These are phyloP conservation scores for Corythornis cristatus DNA, from an alignment of 2,113 vertebrate species.

Conservation along the genomic window DNA sequence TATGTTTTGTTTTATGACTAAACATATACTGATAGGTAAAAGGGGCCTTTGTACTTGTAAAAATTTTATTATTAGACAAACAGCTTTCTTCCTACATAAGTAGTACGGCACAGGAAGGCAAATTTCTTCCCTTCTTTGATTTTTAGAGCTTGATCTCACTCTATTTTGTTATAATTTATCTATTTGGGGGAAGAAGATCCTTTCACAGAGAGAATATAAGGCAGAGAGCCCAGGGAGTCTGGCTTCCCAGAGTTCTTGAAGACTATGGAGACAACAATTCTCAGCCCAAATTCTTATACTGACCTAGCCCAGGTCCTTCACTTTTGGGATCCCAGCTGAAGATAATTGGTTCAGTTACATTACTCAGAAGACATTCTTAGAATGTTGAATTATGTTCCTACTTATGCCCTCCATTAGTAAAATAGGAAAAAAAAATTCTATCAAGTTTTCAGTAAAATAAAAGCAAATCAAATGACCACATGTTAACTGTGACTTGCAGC, in stretches of 20 bases:
- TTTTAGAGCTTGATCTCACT: not conserved
- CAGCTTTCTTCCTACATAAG: not conserved
- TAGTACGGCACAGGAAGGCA: not conserved
- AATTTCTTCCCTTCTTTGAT: not conserved
- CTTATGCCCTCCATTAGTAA: not conserved
- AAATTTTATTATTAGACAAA: conserved; percentile 12
- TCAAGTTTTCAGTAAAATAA: not conserved
- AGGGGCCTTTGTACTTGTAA: not conserved
- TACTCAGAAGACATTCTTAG: not conserved
- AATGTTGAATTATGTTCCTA: not conserved
- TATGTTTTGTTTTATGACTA: conserved; percentile 12
- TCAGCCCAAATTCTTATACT: not conserved
- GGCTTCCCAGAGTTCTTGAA: not conserved
- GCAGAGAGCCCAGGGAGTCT: not conserved
- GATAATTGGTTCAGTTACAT: not conserved
- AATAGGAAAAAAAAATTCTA: not conserved
- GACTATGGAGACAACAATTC: not conserved
- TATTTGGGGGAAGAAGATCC: not conserved
- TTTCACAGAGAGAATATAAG: not conserved
- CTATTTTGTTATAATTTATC: not conserved
- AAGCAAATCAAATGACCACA: not conserved
- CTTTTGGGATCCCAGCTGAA: not conserved
- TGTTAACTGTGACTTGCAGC: not conserved
- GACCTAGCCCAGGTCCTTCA: not conserved
- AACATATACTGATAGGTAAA: not conserved